Percentiles rank a stretch among this genome's conserved stretches.
These are phyloP conservation scores for Phengaris alcon DNA, from an alignment of 2,888 invertebrate genomes.

Conservation along the genomic window DNA sequence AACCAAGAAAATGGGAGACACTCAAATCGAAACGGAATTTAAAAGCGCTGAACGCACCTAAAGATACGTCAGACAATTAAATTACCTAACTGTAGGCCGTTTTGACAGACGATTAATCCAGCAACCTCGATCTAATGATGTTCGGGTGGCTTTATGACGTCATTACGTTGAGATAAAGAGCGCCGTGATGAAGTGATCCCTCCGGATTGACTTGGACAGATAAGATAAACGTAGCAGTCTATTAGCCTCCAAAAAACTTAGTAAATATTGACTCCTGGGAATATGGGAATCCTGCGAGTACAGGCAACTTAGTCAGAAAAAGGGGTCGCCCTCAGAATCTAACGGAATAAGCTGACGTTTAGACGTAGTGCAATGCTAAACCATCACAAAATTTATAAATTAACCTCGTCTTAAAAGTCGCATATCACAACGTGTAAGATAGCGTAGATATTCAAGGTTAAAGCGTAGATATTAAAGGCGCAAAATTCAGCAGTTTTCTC, in stretches of 20 bases:
- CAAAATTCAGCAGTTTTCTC: too few relatives aligned
- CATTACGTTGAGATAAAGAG: slow-evolving; percentile 9
- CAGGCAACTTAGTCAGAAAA: too few relatives aligned
- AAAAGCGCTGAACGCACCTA: not conserved
- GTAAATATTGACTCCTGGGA: too few relatives aligned
- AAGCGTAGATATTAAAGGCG: too few relatives aligned
- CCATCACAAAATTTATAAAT: too few relatives aligned
- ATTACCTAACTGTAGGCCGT: not conserved
- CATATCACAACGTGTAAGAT: too few relatives aligned
- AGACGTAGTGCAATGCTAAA: too few relatives aligned
- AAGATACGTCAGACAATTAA: not conserved
- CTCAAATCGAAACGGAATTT: not conserved
- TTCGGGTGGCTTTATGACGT: slow-evolving; percentile 17
- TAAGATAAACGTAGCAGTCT: slow-evolving; percentile 4
- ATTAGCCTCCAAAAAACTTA: not conserved
- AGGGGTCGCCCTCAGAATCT: too few relatives aligned
- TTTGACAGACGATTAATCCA: slow-evolving; percentile 20
- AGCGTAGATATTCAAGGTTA: too few relatives aligned
- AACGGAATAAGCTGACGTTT: too few relatives aligned
- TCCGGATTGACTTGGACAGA: not conserved
- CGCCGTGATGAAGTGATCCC: slow-evolving; percentile 1
- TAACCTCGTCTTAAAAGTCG: too few relatives aligned
- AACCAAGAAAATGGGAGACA: not conserved
- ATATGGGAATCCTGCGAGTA: too few relatives aligned
- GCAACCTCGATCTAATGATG: slow-evolving; percentile 10